Base-by-base conservation (phyloP, 2,797 vertebrate species). In the Tauraco hartlaubi region DNA sequence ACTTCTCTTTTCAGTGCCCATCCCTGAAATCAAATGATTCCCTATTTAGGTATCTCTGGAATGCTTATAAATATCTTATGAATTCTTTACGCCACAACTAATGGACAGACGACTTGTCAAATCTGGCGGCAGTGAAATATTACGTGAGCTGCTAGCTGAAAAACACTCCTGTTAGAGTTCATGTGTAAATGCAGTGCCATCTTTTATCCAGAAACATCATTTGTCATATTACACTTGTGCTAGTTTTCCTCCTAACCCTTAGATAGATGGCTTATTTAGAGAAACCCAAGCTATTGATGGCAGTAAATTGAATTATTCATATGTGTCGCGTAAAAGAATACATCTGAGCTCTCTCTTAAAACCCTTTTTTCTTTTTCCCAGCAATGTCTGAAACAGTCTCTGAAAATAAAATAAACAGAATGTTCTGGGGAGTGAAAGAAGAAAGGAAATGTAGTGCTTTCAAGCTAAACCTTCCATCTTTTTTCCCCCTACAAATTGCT, bases 231-330 rank as follows among this genome's bases (percentile, higher is more conserved):
- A 73, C 23, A 28, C 29, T 83, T 55, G 37, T 85, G 72, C 66
- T 90, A 82, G 39, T 85, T 90, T 93, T 66, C 43, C 62, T 94
- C 59, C 68, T 75, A 83, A 56, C 48, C 63, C 67, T 66, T 67
- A 86, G 67, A 86, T 73, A 93, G 80, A 86, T 79, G 67, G 55
- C 69, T 93, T 94, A 85, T 95, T 97, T 96, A 88, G 74, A 76
- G 56, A 86, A 94, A 92, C 11, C 19, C 48, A 86, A 82, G 83
- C 63, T 96, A 90, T 72, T 90, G 80, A 84, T 94, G 89, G 83
- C 62, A 90, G 48, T 80, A 94, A 91, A 89, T 96, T 95, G 75
- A 96, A 95, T 97, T 97, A 96, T 96, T 96, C 81, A 91, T 93
- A 54, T 59, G 28, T 31, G 7, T 93, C 12, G 5, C 81, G 74